Evolutionary conservation across 2,113 vertebrate species (phyloP).

Genomic region (Candoia aspera): DNA sequence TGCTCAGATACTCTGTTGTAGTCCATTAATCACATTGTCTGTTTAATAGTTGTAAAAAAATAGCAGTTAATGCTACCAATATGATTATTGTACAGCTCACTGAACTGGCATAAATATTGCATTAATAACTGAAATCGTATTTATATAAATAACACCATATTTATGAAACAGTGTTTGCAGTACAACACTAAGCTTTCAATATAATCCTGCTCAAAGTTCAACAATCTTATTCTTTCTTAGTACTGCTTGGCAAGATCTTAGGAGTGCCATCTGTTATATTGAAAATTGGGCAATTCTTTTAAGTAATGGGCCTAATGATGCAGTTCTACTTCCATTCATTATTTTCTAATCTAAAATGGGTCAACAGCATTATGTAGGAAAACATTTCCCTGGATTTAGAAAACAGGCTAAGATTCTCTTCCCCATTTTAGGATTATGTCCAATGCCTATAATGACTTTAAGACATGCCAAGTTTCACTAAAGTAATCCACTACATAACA

Average conservation of each 20-base stretch:
- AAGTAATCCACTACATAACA: neutral
- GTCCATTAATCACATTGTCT: neutral
- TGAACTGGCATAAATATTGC: neutral
- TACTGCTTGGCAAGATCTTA: neutral
- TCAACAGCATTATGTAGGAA: constrained; percentile 20
- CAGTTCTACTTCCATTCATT: constrained; percentile 13
- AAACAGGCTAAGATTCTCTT: constrained; percentile 3
- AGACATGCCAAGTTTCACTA: neutral
- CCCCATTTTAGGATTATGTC: neutral
- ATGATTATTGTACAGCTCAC: neutral
- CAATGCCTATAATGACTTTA: neutral
- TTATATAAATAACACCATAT: neutral
- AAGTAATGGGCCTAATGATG: neutral
- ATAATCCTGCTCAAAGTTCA: neutral
- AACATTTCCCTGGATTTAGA: neutral
- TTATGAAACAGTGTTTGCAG: neutral
- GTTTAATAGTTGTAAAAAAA: neutral
- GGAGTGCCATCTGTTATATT: neutral
- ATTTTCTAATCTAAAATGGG: constrained; percentile 23
- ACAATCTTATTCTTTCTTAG: neutral
- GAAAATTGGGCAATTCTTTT: neutral
- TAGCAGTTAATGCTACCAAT: no score
- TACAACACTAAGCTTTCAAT: neutral
- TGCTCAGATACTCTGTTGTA: neutral
- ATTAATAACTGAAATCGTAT: neutral